Evolutionary conservation across 2,888 invertebrate species (phyloP).

Genomic region (Drosophila rellima): DNA sequence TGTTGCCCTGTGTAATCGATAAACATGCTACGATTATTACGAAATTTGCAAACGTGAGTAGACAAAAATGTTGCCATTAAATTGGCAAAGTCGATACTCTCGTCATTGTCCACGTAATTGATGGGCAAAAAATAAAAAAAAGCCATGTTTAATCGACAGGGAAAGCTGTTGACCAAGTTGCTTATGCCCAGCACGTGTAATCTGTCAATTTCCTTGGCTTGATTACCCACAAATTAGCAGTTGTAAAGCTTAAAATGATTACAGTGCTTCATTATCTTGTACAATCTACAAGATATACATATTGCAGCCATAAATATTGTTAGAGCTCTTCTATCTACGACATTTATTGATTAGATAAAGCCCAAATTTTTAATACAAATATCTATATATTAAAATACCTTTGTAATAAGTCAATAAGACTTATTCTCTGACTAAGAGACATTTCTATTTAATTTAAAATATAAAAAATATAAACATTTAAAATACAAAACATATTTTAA

Average conservation of each 20-base stretch:
- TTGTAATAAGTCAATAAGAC: no score
- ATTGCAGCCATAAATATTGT: neutral
- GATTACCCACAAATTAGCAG: neutral
- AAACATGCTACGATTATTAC: constrained; percentile 13
- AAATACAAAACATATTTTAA: no score
- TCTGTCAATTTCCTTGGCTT: constrained; percentile 9
- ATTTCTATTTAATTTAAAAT: no score
- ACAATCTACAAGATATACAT: neutral
- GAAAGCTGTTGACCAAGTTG: constrained; percentile 21
- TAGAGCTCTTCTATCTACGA: no score
- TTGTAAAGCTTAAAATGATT: neutral
- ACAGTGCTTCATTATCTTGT: neutral
- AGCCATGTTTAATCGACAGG: constrained; percentile 10
- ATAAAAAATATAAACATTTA: no score
- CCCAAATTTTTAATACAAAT: no score
- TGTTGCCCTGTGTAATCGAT: neutral
- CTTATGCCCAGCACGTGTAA: neutral
- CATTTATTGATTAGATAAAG: no score
- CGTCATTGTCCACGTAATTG: constrained; percentile 37
- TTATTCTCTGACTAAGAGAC: no score
- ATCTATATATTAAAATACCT: no score
- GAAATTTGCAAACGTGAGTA: constrained; percentile 9
- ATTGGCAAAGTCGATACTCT: neutral
- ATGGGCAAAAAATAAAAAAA: constrained; percentile 7
- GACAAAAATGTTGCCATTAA: constrained; percentile 10